phyloP scores from a whole-genome alignment of 2,113 vertebrate species.

The Psilopsiagon aurifrons region DNA sequence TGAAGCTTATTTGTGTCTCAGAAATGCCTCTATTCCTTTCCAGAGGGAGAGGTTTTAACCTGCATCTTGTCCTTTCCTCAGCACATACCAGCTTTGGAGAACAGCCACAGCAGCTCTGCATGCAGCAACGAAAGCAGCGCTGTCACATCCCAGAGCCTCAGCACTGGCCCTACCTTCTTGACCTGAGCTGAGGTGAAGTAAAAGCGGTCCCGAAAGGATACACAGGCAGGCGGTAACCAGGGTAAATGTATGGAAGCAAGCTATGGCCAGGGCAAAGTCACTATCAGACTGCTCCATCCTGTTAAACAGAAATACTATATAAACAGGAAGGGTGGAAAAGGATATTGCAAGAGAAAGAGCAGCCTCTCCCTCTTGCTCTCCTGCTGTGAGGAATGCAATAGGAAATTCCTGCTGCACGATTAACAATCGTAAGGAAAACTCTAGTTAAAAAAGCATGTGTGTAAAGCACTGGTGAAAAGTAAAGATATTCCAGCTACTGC shows the following conservation, averaged over 20 bases:
- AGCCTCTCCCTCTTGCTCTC: conserved; percentile 54
- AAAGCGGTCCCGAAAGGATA: not conserved
- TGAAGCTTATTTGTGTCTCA: not conserved
- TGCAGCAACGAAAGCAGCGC: not conserved
- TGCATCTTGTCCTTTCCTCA: not conserved
- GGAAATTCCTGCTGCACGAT: conserved; percentile 45
- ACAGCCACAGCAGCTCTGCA: not conserved
- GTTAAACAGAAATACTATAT: conserved; percentile 36
- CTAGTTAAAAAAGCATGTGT: not conserved
- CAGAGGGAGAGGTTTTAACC: not conserved
- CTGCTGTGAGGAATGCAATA: conserved; percentile 55
- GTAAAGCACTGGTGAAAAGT: not conserved
- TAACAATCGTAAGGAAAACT: conserved; percentile 46
- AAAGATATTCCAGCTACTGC: not conserved
- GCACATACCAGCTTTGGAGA: not conserved
- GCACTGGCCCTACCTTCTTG: not conserved
- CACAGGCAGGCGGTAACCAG: rapidly evolving
- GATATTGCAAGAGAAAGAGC: conserved; percentile 33
- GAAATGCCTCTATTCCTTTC: not conserved
- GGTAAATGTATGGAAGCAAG: not conserved
- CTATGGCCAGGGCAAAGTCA: not conserved
- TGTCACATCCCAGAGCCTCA: not conserved
- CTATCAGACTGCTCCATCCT: not conserved
- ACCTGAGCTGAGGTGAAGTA: not conserved
- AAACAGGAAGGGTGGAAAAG: conserved; percentile 71